Percentiles rank a stretch among this genome's conserved stretches.
Conservation (phyloP, 2,113 vertebrate species). For the Chrysemys picta region DNA sequence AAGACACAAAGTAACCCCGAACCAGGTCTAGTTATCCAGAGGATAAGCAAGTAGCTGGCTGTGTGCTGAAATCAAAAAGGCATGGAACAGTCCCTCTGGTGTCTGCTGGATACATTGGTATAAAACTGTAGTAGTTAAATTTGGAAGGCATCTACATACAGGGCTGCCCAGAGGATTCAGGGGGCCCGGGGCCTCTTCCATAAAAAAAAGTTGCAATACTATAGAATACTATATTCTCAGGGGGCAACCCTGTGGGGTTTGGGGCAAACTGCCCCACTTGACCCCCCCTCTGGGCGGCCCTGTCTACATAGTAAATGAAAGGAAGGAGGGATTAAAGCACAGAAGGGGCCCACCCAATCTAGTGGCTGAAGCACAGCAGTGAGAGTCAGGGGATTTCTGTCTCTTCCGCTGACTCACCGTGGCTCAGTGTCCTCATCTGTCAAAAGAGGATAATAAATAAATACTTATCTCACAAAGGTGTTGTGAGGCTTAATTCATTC, state of each 20-base stretch:
- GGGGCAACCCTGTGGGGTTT: too few species aligned
- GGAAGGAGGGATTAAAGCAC: constrained; percentile 1
- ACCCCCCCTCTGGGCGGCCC: too few species aligned
- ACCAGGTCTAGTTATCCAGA: background rate
- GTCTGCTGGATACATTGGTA: background rate
- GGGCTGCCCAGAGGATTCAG: too few species aligned
- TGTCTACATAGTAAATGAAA: background rate
- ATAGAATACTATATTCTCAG: too few species aligned
- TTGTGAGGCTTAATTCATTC: background rate
- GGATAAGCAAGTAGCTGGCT: background rate
- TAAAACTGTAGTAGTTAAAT: background rate
- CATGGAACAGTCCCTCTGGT: background rate
- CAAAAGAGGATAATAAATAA: background rate
- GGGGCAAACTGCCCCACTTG: too few species aligned
- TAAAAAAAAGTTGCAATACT: too few species aligned
- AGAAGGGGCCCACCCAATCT: background rate
- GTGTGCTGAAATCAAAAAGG: background rate
- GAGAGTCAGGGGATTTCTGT: background rate
- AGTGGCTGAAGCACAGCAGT: background rate
- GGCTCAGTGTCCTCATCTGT: background rate
- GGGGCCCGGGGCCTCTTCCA: too few species aligned
- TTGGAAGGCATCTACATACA: background rate
- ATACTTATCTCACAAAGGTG: background rate
- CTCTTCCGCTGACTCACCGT: background rate
- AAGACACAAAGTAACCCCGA: background rate